These are phyloP conservation scores for Gnathonemus echidnorhynchus DNA, from an alignment of 2,113 vertebrate genomes.

Conservation along the genomic window DNA sequence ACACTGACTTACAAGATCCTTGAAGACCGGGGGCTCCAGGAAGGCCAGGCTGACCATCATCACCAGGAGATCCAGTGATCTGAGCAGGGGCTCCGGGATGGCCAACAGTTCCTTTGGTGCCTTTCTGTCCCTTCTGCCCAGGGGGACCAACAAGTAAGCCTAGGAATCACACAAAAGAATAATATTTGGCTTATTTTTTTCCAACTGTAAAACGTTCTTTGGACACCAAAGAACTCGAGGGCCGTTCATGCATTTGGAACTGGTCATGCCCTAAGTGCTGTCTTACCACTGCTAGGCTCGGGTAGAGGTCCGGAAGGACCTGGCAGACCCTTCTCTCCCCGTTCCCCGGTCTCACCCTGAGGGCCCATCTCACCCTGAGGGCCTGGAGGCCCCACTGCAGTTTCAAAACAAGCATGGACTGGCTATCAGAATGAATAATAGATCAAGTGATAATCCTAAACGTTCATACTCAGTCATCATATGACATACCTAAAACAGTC, in stretches of 20 bases:
- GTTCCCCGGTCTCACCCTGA: conserved; percentile 44
- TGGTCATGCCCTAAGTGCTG: background rate
- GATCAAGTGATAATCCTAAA: background rate
- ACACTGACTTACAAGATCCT: conserved; percentile 53
- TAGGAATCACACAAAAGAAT: conserved; percentile 12
- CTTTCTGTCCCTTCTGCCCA: conserved; percentile 48
- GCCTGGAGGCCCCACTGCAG: background rate
- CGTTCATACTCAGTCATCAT: background rate
- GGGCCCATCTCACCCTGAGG: conserved; percentile 46
- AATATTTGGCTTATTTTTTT: background rate
- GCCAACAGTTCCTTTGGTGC: conserved; percentile 50
- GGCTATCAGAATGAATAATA: background rate
- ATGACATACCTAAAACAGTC: background rate
- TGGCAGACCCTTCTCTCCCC: conserved; percentile 48
- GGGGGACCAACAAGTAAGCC: conserved; percentile 37
- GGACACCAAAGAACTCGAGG: background rate
- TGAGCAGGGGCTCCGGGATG: conserved; percentile 48
- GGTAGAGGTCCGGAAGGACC: conserved; percentile 47
- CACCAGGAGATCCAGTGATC: conserved; percentile 41
- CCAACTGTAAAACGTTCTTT: background rate
- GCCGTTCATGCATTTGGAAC: background rate
- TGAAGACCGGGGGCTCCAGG: conserved; percentile 47
- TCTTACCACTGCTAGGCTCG: conserved; percentile 16
- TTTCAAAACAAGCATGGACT: background rate
- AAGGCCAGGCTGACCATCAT: conserved; percentile 39